Evolutionary conservation across 1,140 invertebrate genomes (phyloP).

Genomic region (Pseudomyrmex gracilis): DNA sequence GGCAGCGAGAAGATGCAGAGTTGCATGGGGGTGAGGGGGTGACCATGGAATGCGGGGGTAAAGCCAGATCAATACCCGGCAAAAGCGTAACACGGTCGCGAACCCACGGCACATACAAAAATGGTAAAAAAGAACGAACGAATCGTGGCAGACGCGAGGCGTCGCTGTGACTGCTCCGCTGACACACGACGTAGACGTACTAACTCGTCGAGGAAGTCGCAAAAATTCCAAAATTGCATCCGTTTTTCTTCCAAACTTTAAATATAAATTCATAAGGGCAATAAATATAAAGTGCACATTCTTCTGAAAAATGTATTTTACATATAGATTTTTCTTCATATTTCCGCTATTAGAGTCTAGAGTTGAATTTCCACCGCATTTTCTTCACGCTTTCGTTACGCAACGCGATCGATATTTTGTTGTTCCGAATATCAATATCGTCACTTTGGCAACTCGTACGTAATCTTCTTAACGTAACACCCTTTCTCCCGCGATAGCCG

Average conservation of each 20-base stretch:
- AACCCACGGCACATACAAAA: constrained; percentile 65
- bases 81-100: constrained; percentile 74
- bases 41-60: constrained; percentile 65
- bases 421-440: constrained; percentile 25
- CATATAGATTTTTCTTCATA: not conserved
- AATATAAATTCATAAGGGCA: no score
- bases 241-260: no score
- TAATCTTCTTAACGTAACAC: constrained; percentile 35
- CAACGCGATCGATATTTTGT: constrained; percentile 22
- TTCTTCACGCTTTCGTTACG: not conserved
- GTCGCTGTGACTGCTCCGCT: not conserved
- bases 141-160: not conserved
- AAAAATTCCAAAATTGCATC: not conserved
- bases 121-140: constrained; percentile 47
- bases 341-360: not conserved
- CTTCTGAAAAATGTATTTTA: not conserved
- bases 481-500: not conserved
- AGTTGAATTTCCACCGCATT: not conserved
- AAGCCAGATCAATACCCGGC: constrained; percentile 75
- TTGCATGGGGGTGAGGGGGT: constrained; percentile 35
- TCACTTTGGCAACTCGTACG: constrained; percentile 15
- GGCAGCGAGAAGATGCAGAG: constrained; percentile 51
- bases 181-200: not conserved
- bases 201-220: constrained; percentile 15
- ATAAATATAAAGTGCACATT: not conserved